Evolutionary conservation across 2,797 vertebrate species (phyloP), one percentile per base, ranked within the genome.

Genomic region (Coluber constrictor): DNA sequence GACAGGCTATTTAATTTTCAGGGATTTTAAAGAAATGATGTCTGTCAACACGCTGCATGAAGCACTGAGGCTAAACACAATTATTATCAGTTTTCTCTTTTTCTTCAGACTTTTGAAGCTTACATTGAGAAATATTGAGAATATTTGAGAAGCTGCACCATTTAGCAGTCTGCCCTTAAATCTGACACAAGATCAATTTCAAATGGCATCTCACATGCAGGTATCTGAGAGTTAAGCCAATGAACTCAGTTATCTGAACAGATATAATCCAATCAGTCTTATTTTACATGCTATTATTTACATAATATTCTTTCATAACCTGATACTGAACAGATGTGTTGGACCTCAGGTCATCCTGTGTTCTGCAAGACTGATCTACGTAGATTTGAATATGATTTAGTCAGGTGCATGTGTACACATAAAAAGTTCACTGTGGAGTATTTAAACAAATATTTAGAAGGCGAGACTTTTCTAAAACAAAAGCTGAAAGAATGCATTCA

Each of bases 101-200:
- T 94, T 25, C 92, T 95, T 94, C 57, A 93, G 70, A 93, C 56
- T 95, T 95, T 86, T 87, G 79, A 89, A 12, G 18, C 55, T 92
- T 90, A 88, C 43, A 63, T 79, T 94, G 92, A 95, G 93, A 93
- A 95, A 90, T 95, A 89, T 60, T 92, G 86, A 96, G 91, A 5
- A 54, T 2, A 86, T 55, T 2, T 92, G 54, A 90, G n/a, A 93
- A 96, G 94, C 1, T 86, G n/a, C 32, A 66, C 55, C 93, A 93
- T 11, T 8, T 51, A 94, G 16, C 74, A 60, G n/a, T 3, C 7
- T 89, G 2, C 0, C 94, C 8, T 92, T 37, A 86, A 23, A 0
- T 47, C 20, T 94, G 96, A 92, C 59, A 94, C 93, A 91, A 10
- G 37, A 63, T 20, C 66, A 74, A 92, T 83, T 95, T 93, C 55